A percentile compares a stretch with the other conserved stretches of the same genome.
Evolutionary conservation across 1,140 invertebrate genomes (phyloP).

Genomic region (Ceratina japonica): DNA sequence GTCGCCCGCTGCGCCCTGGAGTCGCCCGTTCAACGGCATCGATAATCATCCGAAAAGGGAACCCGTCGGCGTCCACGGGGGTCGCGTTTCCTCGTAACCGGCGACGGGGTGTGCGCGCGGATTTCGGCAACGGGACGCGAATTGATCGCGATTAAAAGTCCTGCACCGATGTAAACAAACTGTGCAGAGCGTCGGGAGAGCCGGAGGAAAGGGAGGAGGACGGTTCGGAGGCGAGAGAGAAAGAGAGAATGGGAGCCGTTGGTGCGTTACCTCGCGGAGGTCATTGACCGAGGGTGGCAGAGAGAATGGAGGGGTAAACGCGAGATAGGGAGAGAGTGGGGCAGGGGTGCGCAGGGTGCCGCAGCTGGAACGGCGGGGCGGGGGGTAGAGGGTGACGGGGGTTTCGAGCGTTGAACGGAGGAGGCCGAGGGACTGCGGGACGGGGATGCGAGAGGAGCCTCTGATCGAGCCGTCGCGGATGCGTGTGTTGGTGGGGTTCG

Average conservation of each 20-base stretch:
- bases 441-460: conserved; percentile 12
- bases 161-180: conserved; percentile 76
- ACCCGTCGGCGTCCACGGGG: no score
- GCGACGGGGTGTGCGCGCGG: neutral
- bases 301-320: conserved; percentile 59
- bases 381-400: no score
- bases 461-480: neutral
- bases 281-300: conserved; percentile 70
- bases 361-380: conserved; percentile 29
- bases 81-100: neutral
- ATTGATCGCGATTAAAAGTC: conserved; percentile 75
- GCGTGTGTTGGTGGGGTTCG: conserved; percentile 51
- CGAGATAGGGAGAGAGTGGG: conserved; percentile 32
- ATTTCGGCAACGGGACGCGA: conserved; percentile 37
- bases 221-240: conserved; percentile 24
- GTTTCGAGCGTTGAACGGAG: conserved; percentile 26
- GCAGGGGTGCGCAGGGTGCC: conserved; percentile 12
- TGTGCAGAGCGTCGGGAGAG: conserved; percentile 58
- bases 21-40: neutral
- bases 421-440: neutral
- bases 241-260: conserved; percentile 42
- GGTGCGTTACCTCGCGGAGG: conserved; percentile 70
- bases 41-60: no score
- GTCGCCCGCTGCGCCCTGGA: neutral
- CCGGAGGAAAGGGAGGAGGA: neutral